Conservation (phyloP, 1,140 invertebrate species). For the Pectinophora gossypiella region DNA sequence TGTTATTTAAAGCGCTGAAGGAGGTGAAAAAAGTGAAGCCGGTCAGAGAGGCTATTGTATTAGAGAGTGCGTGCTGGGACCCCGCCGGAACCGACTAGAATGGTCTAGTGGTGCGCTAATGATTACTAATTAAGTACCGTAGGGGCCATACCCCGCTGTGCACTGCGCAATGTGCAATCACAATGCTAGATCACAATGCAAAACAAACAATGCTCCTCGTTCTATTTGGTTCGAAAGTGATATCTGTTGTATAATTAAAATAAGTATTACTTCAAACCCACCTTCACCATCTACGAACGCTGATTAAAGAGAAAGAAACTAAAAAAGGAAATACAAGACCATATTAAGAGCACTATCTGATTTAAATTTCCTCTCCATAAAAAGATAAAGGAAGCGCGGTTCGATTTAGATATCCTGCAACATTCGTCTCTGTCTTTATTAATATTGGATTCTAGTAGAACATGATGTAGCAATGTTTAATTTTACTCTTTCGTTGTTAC, state of each 20-base stretch:
- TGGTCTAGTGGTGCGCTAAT: constrained; percentile 23
- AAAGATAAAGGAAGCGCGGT: background rate
- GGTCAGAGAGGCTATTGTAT: constrained; percentile 40
- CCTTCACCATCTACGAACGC: background rate
- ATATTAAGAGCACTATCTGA: background rate
- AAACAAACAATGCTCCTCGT: background rate
- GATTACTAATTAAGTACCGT: constrained; percentile 25
- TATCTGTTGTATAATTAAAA: background rate
- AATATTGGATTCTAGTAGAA: background rate
- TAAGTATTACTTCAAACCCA: background rate
- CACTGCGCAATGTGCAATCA: constrained; percentile 1
- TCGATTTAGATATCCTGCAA: background rate
- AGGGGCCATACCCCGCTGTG: background rate
- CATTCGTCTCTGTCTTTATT: background rate
- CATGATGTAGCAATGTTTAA: background rate
- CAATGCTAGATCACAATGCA: background rate
- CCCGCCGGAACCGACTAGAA: constrained; percentile 31
- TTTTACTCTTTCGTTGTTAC: background rate
- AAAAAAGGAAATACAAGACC: background rate
- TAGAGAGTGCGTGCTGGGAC: constrained; percentile 33
- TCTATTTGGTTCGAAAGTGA: background rate
- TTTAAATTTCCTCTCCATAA: background rate
- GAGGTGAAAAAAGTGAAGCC: constrained; percentile 45
- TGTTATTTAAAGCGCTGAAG: constrained; percentile 42
- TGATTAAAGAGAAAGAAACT: too few relatives aligned